Evolutionary conservation across 1,140 invertebrate genomes (phyloP).

Genomic region (Atopsyche davidsoni): DNA sequence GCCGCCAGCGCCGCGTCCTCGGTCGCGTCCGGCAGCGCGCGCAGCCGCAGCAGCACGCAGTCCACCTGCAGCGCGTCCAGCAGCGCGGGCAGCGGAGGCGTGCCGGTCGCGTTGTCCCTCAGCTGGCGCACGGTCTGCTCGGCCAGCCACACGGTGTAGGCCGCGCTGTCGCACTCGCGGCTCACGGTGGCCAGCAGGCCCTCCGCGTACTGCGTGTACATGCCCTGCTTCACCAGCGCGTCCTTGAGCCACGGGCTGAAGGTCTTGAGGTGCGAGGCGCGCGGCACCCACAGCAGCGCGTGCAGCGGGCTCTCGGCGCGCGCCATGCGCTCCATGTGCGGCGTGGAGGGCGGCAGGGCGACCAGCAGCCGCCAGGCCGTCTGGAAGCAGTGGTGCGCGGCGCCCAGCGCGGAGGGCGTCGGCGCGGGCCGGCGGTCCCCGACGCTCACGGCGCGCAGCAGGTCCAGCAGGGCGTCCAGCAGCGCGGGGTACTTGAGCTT

Average conservation of each 20-base stretch:
- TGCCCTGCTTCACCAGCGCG: conserved; percentile 82
- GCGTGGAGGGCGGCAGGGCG: conserved; percentile 77
- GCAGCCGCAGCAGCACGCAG: conserved; percentile 40
- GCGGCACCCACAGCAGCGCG: conserved; percentile 53
- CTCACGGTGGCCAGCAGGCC: conserved; percentile 64
- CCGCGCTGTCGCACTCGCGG: conserved; percentile 43
- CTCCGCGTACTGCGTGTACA: conserved; percentile 75
- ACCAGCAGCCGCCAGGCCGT: conserved; percentile 66
- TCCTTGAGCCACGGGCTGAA: conserved; percentile 73
- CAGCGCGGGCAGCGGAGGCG: conserved; percentile 36
- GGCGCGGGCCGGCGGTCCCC: conserved; percentile 56
- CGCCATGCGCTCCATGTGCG: conserved; percentile 76
- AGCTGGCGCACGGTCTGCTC: conserved; percentile 62
- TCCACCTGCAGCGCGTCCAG: conserved; percentile 45
- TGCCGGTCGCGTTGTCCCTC: conserved; percentile 35
- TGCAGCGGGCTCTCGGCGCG: conserved; percentile 46
- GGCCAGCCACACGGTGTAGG: conserved; percentile 64
- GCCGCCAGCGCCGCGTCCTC: conserved; percentile 33
- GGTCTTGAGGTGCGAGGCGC: conserved; percentile 62
- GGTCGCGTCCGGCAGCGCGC: conserved; percentile 36
- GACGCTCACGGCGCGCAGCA: conserved; percentile 72
- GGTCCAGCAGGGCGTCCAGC: conserved; percentile 71
- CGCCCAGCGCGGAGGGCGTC: conserved; percentile 65
- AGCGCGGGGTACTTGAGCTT: conserved; percentile 83
- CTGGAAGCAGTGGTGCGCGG: conserved; percentile 87